Evolutionary conservation across 2,888 invertebrate species (phyloP).

Genomic region (Cosmia trapezina): DNA sequence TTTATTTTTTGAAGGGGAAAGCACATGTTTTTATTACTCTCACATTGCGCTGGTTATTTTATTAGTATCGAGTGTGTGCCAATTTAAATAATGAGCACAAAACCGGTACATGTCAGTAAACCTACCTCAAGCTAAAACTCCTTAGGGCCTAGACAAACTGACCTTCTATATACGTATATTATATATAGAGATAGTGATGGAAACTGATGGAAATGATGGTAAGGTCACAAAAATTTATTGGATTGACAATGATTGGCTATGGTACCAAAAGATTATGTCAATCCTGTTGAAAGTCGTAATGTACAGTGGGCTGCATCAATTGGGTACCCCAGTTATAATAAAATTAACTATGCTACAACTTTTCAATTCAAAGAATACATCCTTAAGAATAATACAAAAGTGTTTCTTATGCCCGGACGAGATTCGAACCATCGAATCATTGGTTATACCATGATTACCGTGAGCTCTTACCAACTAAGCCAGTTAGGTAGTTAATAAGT

Average conservation of each 20-base stretch:
- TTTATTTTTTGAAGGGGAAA: background rate
- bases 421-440: no score
- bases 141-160: background rate
- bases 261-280: background rate
- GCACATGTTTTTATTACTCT: background rate
- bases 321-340: no score
- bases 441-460: no score
- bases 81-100: background rate
- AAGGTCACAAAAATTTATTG: background rate
- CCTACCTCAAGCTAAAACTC: background rate
- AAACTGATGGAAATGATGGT: background rate
- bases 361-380: no score
- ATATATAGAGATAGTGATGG: no score
- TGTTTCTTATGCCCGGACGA: no score
- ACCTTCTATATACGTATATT: no score
- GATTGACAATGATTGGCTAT: background rate
- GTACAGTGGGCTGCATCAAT: no score
- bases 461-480: no score
- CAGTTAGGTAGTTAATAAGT: no score
- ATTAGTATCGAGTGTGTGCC: background rate
- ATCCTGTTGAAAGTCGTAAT: background rate
- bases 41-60: background rate
- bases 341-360: no score
- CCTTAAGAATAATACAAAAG: no score
- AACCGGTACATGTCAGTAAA: background rate